Percentiles rank a stretch among this genome's conserved stretches.
Conservation (phyloP, 2,888 invertebrate genomes). For the Candidula unifasciata region DNA sequence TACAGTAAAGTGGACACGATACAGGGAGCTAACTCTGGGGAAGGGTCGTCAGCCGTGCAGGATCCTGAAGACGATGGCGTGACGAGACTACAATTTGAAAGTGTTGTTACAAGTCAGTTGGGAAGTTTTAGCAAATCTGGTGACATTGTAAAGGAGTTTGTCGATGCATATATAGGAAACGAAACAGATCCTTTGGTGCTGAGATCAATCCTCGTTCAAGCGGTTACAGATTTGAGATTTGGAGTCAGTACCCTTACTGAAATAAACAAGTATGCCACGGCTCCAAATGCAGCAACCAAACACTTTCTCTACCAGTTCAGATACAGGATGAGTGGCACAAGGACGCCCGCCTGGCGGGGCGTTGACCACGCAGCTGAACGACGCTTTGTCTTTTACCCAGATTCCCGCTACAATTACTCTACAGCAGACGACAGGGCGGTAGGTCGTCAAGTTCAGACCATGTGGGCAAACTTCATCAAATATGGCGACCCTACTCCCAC, state of each 20-base stretch:
- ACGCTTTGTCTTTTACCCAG: slow-evolving; percentile 12
- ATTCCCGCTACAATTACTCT: neutral
- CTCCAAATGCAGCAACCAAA: neutral
- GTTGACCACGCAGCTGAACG: slow-evolving; percentile 21
- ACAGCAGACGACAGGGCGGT: slow-evolving; percentile 25
- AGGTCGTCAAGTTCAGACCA: slow-evolving; percentile 4
- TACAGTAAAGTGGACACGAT: slow-evolving; percentile 39
- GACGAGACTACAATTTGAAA: neutral
- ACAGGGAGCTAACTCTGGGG: slow-evolving; percentile 2
- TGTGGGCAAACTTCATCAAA: slow-evolving; percentile 41
- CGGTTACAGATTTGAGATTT: neutral
- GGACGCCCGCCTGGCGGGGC: slow-evolving; percentile 16
- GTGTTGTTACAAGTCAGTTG: neutral
- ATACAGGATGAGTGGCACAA: neutral
- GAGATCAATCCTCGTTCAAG: slow-evolving; percentile 23
- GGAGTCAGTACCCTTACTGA: neutral
- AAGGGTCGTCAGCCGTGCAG: neutral
- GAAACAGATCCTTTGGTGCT: slow-evolving; percentile 23
- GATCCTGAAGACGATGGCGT: slow-evolving; percentile 33
- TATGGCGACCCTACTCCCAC: slow-evolving; percentile 27
- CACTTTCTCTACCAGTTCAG: slow-evolving; percentile 32
- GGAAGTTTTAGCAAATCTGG: neutral
- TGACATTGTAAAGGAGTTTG: neutral
- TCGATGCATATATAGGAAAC: slow-evolving; percentile 3
- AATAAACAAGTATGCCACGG: neutral